Conservation (phyloP, 1,140 invertebrate species). For the Pachyrhynchus sulphureomaculatus region DNA sequence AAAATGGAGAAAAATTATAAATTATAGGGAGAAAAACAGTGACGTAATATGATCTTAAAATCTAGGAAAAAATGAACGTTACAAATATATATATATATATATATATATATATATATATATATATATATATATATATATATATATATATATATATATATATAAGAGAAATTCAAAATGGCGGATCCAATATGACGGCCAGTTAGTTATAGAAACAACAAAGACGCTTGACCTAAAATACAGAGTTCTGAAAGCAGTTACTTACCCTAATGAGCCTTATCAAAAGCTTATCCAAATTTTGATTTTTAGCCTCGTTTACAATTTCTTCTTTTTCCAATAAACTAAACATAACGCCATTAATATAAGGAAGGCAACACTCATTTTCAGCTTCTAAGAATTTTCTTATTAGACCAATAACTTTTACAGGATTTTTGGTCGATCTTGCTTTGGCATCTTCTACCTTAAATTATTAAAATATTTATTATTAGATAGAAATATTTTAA, state of each 20-base stretch:
- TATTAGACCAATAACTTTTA: slow-evolving; percentile 11
- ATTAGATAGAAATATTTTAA: background rate
- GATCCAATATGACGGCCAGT: too few species aligned
- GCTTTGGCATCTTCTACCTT: slow-evolving; percentile 25
- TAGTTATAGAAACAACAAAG: background rate
- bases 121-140: background rate
- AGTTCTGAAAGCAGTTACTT: background rate
- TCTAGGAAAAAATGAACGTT: too few species aligned
- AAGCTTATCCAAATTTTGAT: slow-evolving; percentile 19
- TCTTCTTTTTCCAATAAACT: slow-evolving; percentile 26
- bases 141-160: too few species aligned
- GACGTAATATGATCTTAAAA: too few species aligned
- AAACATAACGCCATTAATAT: slow-evolving; percentile 29
- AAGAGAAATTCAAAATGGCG: too few species aligned
- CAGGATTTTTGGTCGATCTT: slow-evolving; percentile 8
- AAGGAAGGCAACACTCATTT: slow-evolving; percentile 16
- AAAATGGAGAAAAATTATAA: too few species aligned
- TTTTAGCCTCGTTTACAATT: slow-evolving; percentile 16
- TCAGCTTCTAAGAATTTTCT: slow-evolving; percentile 18
- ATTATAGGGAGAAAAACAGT: too few species aligned
- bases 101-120: too few species aligned
- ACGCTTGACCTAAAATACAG: background rate
- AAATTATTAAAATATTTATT: background rate
- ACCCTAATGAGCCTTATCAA: slow-evolving; percentile 17
- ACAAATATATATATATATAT: too few species aligned